Conservation (phyloP, 2,888 invertebrate genomes). For the Chrysomela aeneicollis region DNA sequence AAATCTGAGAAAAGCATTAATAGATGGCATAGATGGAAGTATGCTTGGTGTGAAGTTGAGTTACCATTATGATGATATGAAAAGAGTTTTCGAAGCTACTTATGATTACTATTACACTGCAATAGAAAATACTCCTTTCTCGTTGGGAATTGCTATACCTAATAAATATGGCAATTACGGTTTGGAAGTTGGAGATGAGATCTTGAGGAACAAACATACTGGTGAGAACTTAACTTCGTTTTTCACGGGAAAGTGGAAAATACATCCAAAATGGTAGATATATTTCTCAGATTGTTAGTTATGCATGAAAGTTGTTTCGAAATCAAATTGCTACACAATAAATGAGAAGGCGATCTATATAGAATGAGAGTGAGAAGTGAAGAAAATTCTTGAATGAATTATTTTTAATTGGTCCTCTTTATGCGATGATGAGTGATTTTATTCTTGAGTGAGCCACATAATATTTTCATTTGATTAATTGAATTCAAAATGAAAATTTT, state of each 20-base stretch:
- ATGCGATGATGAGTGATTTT: no score
- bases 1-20: slow-evolving; percentile 73
- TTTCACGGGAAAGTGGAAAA: slow-evolving; percentile 78
- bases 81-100: slow-evolving; percentile 79
- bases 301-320: no score
- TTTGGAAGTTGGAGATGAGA: slow-evolving; percentile 79
- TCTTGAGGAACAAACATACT: slow-evolving; percentile 71
- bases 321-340: no score
- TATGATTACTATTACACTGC: slow-evolving; percentile 87
- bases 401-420: no score
- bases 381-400: no score
- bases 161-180: slow-evolving; percentile 80
- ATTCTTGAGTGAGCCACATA: no score
- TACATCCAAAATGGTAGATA: slow-evolving; percentile 84
- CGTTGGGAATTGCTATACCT: slow-evolving; percentile 85
- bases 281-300: no score
- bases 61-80: slow-evolving; percentile 85
- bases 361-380: no score
- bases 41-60: slow-evolving; percentile 74
- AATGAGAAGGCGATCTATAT: no score
- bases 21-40: slow-evolving; percentile 73
- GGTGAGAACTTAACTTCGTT: slow-evolving; percentile 76
- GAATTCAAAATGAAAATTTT: no score
- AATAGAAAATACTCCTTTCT: slow-evolving; percentile 87
- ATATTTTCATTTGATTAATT: no score